Conservation (phyloP, 2,797 vertebrate species). For the Macrochelys suwanniensis region DNA sequence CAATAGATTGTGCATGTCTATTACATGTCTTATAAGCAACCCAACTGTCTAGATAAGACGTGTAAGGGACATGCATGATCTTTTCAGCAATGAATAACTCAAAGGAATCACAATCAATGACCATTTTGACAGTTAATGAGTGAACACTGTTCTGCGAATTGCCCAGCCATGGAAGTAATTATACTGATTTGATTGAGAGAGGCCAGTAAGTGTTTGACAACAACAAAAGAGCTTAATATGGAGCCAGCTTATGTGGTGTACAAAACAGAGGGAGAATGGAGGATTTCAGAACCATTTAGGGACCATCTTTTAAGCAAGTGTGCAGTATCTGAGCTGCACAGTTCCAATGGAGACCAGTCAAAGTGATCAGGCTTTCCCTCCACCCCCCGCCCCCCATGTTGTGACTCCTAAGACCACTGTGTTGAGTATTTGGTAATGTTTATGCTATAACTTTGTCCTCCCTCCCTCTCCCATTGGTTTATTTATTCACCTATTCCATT, state of each 20-base stretch:
- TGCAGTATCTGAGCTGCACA: not conserved
- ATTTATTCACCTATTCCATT: not conserved
- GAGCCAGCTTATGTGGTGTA: not conserved
- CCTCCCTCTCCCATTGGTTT: not conserved
- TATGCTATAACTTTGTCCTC: not conserved
- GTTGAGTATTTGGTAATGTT: not conserved
- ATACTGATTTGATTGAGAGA: not conserved
- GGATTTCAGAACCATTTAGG: not conserved
- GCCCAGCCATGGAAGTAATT: not conserved
- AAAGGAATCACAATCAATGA: not conserved
- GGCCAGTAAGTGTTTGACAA: not conserved
- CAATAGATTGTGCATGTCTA: rapidly evolving
- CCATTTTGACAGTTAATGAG: not conserved
- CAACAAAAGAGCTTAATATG: not conserved
- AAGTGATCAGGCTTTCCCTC: not conserved
- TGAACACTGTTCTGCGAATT: not conserved
- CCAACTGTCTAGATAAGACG: not conserved
- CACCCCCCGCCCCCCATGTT: rapidly evolving
- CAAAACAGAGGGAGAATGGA: rapidly evolving
- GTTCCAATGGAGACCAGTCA: not conserved
- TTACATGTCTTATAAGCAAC: not conserved
- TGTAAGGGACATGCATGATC: not conserved
- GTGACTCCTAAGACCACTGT: not conserved
- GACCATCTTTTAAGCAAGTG: not conserved
- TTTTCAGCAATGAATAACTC: not conserved